Base-by-base conservation (phyloP, 2,113 vertebrate genomes). In the Philantomba maxwellii region DNA sequence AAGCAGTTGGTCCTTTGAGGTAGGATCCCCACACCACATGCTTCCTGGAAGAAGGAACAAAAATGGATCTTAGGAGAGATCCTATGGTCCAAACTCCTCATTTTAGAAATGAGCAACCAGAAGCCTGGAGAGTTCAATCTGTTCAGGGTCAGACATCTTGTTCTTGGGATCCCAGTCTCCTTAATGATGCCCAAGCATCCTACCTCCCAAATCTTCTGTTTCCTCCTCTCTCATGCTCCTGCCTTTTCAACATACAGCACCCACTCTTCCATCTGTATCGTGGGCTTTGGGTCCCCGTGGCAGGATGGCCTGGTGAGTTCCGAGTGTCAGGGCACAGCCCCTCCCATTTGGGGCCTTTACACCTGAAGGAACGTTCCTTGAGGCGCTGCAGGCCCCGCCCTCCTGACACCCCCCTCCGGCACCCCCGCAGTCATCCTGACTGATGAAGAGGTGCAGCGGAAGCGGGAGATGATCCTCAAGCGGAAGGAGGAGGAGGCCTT, bases 391-490 rank as follows among this genome's bases (percentile, higher is more conserved):
- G 55, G 30, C 47, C 36, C 47, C 0, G 5, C 26, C 64, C 43
- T 26, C 17, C 43, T 2, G 2, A 39, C 28, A 7, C 4, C 60
- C 43, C 3, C 1, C 45, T 49, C 39, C 19, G 0, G 1, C 16
- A 23, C 87, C 17, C 26, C 85, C 4, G 17, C 98, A 99, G 99
- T 99, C 98, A 99, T 99, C 97, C 98, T 99, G 98, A 99, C 99
- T 0, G 99, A 99, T 0, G 99, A 99, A 98, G 99, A 99, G 97
- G 99, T 99, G 78, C 99, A 99, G 99, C 99, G 99, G 97, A 99
- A 99, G 97, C 98, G 99, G 11, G 99, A 99, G 97, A 98, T 99
- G 99, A 99, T 99, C 94, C 98, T 99, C 96, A 99, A 99, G 94
- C 98, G 99, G 85, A 99, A 99, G 98, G 99, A 99, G 21, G 99